These are phyloP conservation scores for Aspidapion aeneum DNA, from an alignment of 2,888 invertebrate genomes.

Conservation along the genomic window DNA sequence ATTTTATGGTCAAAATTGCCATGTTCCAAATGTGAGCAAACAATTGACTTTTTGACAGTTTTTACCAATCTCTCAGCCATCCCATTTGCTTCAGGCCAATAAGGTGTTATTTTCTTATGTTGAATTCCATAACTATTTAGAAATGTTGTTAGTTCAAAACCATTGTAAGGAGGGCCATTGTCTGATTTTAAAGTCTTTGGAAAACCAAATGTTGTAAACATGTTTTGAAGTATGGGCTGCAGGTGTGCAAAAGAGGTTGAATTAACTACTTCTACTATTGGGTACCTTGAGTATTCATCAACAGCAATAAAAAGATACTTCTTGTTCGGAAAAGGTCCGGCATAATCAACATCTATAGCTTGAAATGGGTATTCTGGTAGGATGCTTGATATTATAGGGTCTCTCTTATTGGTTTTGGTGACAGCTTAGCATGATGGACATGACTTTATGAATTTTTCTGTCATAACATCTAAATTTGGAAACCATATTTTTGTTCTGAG, in stretches of 20 bases:
- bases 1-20: too few species aligned
- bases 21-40: too few species aligned
- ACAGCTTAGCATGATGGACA: not conserved
- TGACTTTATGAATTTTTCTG: not conserved
- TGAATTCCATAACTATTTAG: slow-evolving; percentile 14
- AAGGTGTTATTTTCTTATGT: slow-evolving; percentile 21
- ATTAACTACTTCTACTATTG: slow-evolving; percentile 11
- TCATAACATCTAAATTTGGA: not conserved
- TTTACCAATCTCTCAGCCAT: too few species aligned
- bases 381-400: slow-evolving; percentile 1
- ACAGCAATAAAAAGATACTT: slow-evolving; percentile 14
- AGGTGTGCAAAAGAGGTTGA: slow-evolving; percentile 17
- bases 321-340: slow-evolving; percentile 18
- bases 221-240: slow-evolving; percentile 13
- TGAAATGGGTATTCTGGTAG: slow-evolving; percentile 17
- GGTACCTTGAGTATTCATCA: slow-evolving; percentile 21
- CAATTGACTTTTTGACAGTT: slow-evolving; percentile 18
- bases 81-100: slow-evolving; percentile 28
- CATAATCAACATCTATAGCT: slow-evolving; percentile 17
- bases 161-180: slow-evolving; percentile 22
- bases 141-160: slow-evolving; percentile 15
- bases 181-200: slow-evolving; percentile 16
- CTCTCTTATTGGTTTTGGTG: not conserved
- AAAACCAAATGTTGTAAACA: slow-evolving; percentile 14
- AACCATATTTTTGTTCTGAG: slow-evolving; percentile 21